A percentile compares a stretch with the other conserved stretches of the same genome.
These are phyloP conservation scores for Hirudo medicinalis DNA, from an alignment of 1,140 invertebrate species.

Conservation along the genomic window DNA sequence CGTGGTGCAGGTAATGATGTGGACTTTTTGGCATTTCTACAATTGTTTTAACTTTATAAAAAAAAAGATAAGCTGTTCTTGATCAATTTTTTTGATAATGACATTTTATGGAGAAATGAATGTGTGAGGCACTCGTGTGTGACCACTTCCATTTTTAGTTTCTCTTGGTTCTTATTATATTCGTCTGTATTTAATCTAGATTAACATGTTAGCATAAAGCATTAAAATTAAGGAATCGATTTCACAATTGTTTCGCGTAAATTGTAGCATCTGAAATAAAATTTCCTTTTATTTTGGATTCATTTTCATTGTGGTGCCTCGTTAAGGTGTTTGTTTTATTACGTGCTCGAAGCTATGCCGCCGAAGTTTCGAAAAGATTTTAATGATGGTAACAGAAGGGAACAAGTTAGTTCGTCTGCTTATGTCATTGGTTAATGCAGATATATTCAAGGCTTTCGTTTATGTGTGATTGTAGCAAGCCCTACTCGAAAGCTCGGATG, in stretches of 20 bases:
- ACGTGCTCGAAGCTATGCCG: neutral
- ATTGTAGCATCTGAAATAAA: too few relatives aligned
- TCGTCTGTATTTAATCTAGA: too few relatives aligned
- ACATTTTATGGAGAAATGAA: neutral
- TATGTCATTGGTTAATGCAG: neutral
- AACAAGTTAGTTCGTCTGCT: neutral
- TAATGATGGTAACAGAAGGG: neutral
- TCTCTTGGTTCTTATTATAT: neutral
- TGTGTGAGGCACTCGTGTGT: neutral
- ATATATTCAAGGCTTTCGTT: neutral
- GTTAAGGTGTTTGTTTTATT: conserved; percentile 5
- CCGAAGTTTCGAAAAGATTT: conserved; percentile 13
- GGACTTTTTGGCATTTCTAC: too few relatives aligned
- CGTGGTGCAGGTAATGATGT: too few relatives aligned
- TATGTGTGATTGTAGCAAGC: neutral
- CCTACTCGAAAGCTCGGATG: conserved; percentile 9
- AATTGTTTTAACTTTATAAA: too few relatives aligned
- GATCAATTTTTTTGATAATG: too few relatives aligned
- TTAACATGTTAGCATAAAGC: too few relatives aligned
- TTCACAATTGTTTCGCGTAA: too few relatives aligned
- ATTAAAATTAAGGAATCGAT: too few relatives aligned
- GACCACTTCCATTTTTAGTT: neutral
- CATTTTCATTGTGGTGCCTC: neutral
- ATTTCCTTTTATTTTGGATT: too few relatives aligned
- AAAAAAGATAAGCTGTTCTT: too few relatives aligned